Percentiles rank a stretch among this genome's conserved stretches.
Evolutionary conservation across 2,797 vertebrate species (phyloP).

Genomic region (Myiotriccus ornatus): DNA sequence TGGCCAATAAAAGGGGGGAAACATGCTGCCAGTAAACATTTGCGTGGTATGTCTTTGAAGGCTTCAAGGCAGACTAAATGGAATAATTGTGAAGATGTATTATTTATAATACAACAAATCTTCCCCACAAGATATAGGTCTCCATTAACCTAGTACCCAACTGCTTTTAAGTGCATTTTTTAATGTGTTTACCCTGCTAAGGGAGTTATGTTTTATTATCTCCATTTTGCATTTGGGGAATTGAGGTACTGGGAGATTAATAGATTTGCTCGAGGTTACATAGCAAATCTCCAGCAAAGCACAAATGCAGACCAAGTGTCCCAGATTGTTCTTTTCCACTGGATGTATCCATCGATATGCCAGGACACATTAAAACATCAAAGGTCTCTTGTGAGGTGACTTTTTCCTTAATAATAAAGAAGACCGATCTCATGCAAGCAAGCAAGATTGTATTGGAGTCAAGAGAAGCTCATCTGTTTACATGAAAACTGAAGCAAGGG

Average conservation of each 20-base stretch:
- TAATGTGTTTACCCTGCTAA: slow-evolving; percentile 70
- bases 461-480: slow-evolving; percentile 34
- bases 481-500: not conserved
- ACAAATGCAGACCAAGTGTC: slow-evolving; percentile 46
- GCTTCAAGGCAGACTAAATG: slow-evolving; percentile 71
- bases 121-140: slow-evolving; percentile 69
- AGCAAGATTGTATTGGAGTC: not conserved
- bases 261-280: slow-evolving; percentile 67
- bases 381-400: slow-evolving; percentile 21
- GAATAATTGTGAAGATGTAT: slow-evolving; percentile 67
- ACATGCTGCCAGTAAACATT: slow-evolving; percentile 68
- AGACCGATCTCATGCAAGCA: not conserved
- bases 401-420: not conserved
- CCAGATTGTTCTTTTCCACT: slow-evolving; percentile 45
- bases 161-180: slow-evolving; percentile 67
- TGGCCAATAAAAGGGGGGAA: slow-evolving; percentile 67
- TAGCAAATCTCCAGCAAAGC: slow-evolving; percentile 61
- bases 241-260: slow-evolving; percentile 68
- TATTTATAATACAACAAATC: slow-evolving; percentile 69
- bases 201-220: slow-evolving; percentile 69
- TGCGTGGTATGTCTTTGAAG: slow-evolving; percentile 71
- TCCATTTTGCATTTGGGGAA: slow-evolving; percentile 67
- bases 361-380: slow-evolving; percentile 57
- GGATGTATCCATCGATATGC: slow-evolving; percentile 43
- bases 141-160: slow-evolving; percentile 70